phyloP scores from a whole-genome alignment of 2,113 vertebrate species.

The Polypterus bichir region DNA sequence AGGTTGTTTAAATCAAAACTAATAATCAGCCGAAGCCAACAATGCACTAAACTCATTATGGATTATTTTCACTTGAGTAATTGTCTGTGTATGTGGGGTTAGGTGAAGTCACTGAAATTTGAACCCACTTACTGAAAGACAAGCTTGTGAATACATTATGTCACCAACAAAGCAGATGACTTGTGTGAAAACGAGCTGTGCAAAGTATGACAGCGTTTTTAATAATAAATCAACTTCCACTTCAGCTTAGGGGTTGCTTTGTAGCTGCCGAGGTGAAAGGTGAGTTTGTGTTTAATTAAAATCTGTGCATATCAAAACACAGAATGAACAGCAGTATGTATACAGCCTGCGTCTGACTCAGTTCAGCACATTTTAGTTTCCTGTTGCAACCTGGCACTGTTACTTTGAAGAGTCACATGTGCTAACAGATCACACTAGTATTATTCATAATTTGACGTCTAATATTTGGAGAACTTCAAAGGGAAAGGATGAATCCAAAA shows the following conservation, averaged over 20 bases:
- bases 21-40: no score
- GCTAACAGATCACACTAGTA: no score
- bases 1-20: no score
- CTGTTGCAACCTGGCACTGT: no score
- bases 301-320: background rate
- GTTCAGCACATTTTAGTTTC: no score
- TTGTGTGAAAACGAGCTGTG: background rate
- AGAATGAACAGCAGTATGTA: no score
- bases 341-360: no score
- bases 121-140: background rate
- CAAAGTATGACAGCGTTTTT: background rate
- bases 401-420: no score
- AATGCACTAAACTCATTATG: background rate
- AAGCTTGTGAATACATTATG: background rate
- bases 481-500: no score
- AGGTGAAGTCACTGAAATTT: constrained; percentile 10
- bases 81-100: background rate
- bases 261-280: constrained; percentile 1
- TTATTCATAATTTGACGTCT: no score
- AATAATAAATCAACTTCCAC: constrained; percentile 6
- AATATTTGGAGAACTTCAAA: no score
- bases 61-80: constrained; percentile 2
- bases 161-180: background rate
- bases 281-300: constrained; percentile 11
- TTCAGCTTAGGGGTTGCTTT: background rate